Evolutionary conservation across 2,888 invertebrate species (phyloP).

Genomic region (Dicranocentrus wangi): DNA sequence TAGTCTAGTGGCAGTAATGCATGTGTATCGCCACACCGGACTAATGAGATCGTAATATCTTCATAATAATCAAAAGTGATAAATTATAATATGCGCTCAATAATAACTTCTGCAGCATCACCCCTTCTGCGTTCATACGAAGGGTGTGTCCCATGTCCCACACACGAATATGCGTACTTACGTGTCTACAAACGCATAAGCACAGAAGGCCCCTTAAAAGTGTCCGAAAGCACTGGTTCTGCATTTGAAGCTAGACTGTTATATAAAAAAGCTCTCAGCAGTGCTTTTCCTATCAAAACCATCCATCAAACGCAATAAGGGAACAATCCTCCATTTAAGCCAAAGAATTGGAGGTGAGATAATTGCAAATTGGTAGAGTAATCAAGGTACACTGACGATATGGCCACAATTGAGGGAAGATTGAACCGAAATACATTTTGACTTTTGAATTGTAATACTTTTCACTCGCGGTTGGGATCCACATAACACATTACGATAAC

Average conservation of each 20-base stretch:
- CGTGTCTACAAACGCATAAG: background rate
- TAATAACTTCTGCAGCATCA: slow-evolving; percentile 39
- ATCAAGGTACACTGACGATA: slow-evolving; percentile 45
- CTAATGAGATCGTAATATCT: slow-evolving; percentile 63
- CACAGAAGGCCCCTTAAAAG: background rate
- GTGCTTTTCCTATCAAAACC: slow-evolving; percentile 1
- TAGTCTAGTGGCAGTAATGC: slow-evolving; percentile 55
- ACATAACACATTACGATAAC: background rate
- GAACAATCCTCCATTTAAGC: slow-evolving; percentile 41
- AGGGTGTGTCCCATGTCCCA: slow-evolving; percentile 63
- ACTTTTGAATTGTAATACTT: slow-evolving; percentile 50
- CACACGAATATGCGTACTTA: slow-evolving; percentile 43
- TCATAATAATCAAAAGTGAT: slow-evolving; percentile 60
- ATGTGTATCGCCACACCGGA: slow-evolving; percentile 40
- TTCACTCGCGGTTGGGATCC: slow-evolving; percentile 36
- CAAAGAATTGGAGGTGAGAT: slow-evolving; percentile 60
- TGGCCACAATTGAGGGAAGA: slow-evolving; percentile 38
- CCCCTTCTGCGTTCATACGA: slow-evolving; percentile 24
- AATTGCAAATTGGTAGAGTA: slow-evolving; percentile 58
- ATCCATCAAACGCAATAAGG: slow-evolving; percentile 14
- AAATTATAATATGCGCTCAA: slow-evolving; percentile 50
- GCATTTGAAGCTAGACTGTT: background rate
- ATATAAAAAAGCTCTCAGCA: slow-evolving; percentile 16
- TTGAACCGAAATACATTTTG: slow-evolving; percentile 55
- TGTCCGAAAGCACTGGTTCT: background rate